Evolutionary conservation across 92 coral and sea anemone species (phyloP), one percentile per base, ranked within the genome.

Genomic region (Zoanthus gigantus): DNA sequence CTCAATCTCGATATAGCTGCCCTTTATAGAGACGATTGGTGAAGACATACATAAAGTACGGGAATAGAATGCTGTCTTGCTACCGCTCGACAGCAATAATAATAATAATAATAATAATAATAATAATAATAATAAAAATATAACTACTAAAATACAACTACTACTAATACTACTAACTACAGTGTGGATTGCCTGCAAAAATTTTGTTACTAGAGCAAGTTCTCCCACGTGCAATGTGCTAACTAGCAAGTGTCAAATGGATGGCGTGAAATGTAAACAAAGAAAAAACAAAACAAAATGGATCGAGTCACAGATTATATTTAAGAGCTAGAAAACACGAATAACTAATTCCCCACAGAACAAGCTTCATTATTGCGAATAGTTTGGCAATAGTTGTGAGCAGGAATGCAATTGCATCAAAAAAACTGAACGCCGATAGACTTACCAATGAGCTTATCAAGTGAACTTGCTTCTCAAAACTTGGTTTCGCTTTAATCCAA

Each of bases 391-490:
- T 32, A 28, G 31, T 12, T 73, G 17, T 73, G 12, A 73, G 42
- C 42, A n/a, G 46, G 10, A 6, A 53, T 12, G 17, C 12, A 84
- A 86, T 14, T 58, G 73, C 44, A 31, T 42, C 29, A 34, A 31
- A 34, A 37, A 17, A 53, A 34, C 18, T 54, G 23, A 31, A 44
- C 17, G 58, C 3, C 9, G 6, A 6, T n/a, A 57, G 54, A 89
- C 99, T 92, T 72, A 97, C 99, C 97, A 95, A 82, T 0, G 98
- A 95, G 74, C 96, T 95, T 47, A 97, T 97, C 69, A 97, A 79
- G 74, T 93, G 92, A 50, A 97, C 93, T 80, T 95, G 92, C 72
- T 92, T 79, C 67, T 90, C 94, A 65, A 95, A 88, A 85, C 97
- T 90, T 73, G 97, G 95, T 78, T 90, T 90, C 75, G 92, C 90